Conservation (phyloP, 2,113 vertebrate species). For the Acanthochromis polyacanthus region DNA sequence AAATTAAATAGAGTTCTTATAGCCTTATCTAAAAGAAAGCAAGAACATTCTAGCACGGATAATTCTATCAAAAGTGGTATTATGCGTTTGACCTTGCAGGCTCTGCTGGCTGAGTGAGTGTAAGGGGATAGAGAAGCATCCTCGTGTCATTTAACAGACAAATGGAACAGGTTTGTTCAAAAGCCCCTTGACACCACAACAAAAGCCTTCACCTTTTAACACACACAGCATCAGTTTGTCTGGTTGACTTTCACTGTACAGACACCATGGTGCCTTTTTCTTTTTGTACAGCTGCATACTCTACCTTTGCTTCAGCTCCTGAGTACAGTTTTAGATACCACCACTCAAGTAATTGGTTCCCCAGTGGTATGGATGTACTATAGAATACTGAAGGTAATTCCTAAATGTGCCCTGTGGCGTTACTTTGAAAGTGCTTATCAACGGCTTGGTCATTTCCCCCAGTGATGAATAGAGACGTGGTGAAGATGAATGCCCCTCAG, state of each 20-base stretch:
- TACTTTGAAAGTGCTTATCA: conserved; percentile 66
- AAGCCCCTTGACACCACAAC: conserved; percentile 44
- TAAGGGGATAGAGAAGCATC: conserved; percentile 31
- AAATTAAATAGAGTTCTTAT: conserved; percentile 39
- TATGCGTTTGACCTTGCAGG: conserved; percentile 61
- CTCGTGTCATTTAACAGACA: conserved; percentile 55
- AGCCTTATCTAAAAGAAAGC: conserved; percentile 4
- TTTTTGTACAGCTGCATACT: conserved; percentile 1
- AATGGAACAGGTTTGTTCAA: conserved; percentile 59
- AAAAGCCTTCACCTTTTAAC: conserved; percentile 44
- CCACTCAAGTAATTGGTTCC: conserved; percentile 28
- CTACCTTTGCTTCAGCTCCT: background rate
- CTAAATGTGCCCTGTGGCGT: conserved; percentile 44
- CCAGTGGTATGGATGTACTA: conserved; percentile 3
- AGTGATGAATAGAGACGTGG: conserved; percentile 70
- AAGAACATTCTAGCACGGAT: conserved; percentile 17
- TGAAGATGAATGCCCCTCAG: conserved; percentile 52
- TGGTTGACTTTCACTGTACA: conserved; percentile 13
- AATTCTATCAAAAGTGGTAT: conserved; percentile 58
- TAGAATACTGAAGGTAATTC: conserved; percentile 26
- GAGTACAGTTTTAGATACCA: conserved; percentile 26
- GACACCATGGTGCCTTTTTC: background rate
- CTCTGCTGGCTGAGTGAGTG: conserved; percentile 23
- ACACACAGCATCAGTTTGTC: conserved; percentile 20
- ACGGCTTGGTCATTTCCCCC: conserved; percentile 57